phyloP scores from a whole-genome alignment of 1,140 invertebrate genomes.

The Triops cancriformis region DNA sequence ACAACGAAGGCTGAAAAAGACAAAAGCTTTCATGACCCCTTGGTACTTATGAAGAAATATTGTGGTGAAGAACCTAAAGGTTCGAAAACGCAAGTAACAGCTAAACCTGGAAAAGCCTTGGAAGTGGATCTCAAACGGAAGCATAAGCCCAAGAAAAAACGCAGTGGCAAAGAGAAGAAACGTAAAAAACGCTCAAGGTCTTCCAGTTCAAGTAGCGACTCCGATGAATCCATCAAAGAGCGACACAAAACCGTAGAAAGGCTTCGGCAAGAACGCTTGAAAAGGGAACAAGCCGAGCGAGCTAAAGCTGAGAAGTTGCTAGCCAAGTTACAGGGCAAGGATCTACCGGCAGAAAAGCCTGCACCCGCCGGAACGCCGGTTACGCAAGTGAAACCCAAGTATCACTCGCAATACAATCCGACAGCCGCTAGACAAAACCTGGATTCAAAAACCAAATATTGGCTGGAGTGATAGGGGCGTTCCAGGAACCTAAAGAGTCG shows the following conservation, averaged over 20 bases:
- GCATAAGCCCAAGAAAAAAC: conserved; percentile 36
- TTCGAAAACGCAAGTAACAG: conserved; percentile 34
- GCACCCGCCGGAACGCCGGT: not conserved
- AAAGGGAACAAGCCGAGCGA: conserved; percentile 68
- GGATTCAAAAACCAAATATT: conserved; percentile 24
- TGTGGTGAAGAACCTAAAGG: conserved; percentile 27
- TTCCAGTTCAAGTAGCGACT: conserved; percentile 20
- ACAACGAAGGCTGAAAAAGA: conserved; percentile 37
- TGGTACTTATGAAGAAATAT: conserved; percentile 32
- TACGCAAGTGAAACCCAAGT: conserved; percentile 54
- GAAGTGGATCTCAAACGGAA: conserved; percentile 17
- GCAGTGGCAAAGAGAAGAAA: conserved; percentile 37
- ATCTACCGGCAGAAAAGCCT: conserved; percentile 26
- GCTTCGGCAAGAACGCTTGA: conserved; percentile 66
- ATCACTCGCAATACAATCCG: conserved; percentile 90
- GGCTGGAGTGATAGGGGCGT: conserved; percentile 24
- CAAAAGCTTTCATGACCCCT: conserved; percentile 31
- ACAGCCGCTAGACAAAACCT: conserved; percentile 70
- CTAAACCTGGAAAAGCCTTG: conserved; percentile 30
- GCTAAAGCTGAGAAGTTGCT: conserved; percentile 58
- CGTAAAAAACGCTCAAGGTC: conserved; percentile 34
- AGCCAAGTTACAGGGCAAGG: conserved; percentile 50
- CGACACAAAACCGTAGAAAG: conserved; percentile 48
- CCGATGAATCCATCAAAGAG: conserved; percentile 34
- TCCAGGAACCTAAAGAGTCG: too few relatives aligned